Conservation (phyloP, 2,113 vertebrate species). For the Himantopus leucocephalus region DNA sequence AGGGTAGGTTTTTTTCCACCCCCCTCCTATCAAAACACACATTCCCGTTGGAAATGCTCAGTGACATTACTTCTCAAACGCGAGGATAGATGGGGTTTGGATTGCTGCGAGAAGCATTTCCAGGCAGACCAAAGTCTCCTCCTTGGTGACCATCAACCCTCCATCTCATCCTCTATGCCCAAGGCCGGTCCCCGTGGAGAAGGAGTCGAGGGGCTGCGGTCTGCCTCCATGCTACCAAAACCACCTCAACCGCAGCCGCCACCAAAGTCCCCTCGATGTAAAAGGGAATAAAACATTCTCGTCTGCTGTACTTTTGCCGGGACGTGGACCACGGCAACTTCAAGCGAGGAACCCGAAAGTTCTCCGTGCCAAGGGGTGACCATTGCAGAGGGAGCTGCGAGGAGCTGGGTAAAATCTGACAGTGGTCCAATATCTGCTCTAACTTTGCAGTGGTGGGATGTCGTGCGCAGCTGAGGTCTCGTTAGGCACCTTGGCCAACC, state of each 20-base stretch:
- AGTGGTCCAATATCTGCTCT: too few species aligned
- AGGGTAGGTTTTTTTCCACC: neutral
- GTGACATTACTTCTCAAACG: neutral
- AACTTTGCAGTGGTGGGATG: fast-evolving
- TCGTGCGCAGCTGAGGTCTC: neutral
- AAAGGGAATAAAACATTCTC: neutral
- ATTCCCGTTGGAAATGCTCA: neutral
- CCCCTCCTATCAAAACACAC: neutral
- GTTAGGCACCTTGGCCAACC: neutral
- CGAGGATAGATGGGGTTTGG: neutral
- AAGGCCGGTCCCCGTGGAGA: neutral
- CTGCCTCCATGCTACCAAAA: neutral
- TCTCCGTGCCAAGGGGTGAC: neutral
- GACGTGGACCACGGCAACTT: neutral
- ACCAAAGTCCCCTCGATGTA: neutral
- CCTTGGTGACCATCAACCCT: neutral
- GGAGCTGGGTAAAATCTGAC: neutral
- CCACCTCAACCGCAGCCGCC: neutral
- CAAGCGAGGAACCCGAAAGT: neutral
- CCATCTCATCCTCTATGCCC: neutral
- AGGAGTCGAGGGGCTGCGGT: fast-evolving
- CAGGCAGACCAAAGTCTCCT: neutral
- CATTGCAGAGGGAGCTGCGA: fast-evolving
- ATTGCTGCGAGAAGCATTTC: neutral
- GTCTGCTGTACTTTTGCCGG: neutral